phyloP scores from a whole-genome alignment of 1,140 invertebrate species.

The Drosophila punjabiensis region DNA sequence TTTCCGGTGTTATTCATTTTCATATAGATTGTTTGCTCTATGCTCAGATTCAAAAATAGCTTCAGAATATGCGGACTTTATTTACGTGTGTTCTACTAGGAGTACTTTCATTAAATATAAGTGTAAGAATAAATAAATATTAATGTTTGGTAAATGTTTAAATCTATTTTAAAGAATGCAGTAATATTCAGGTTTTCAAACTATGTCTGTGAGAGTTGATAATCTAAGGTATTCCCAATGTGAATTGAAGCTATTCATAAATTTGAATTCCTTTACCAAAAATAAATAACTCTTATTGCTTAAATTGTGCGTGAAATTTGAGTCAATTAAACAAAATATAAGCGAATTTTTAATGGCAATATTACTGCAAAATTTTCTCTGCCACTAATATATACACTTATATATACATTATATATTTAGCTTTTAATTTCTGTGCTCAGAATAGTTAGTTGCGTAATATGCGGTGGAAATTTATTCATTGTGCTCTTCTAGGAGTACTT shows the following conservation, averaged over 20 bases:
- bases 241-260: not conserved
- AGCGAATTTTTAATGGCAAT: too few species aligned
- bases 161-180: too few species aligned
- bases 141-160: too few species aligned
- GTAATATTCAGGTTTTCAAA: constrained; percentile 1
- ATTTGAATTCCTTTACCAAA: not conserved
- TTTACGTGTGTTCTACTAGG: too few species aligned
- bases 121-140: too few species aligned
- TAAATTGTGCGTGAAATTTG: not conserved
- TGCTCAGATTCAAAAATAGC: too few species aligned
- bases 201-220: not conserved
- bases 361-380: not conserved
- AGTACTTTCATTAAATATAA: too few species aligned
- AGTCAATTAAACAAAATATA: not conserved
- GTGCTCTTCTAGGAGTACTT: not conserved
- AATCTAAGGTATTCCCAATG: not conserved
- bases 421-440: not conserved
- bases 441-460: not conserved
- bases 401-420: not conserved
- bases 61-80: too few species aligned
- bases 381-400: not conserved
- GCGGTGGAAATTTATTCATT: not conserved
- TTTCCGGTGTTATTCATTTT: too few species aligned
- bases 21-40: too few species aligned
- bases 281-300: not conserved